These are phyloP conservation scores for Ophioninae sp. DNA, from an alignment of 2,888 invertebrate species.

Conservation along the genomic window DNA sequence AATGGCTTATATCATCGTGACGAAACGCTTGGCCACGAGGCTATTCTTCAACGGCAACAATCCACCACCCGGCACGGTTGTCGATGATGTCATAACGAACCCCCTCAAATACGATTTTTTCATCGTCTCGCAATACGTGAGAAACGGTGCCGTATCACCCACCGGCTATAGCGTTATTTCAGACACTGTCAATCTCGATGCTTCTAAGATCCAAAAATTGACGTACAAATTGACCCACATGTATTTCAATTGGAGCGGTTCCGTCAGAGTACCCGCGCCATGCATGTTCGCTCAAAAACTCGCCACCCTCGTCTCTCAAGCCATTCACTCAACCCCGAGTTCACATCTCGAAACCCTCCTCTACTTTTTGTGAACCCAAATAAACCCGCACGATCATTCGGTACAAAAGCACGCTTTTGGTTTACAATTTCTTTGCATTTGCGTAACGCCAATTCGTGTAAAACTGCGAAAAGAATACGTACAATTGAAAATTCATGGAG, in stretches of 20 bases:
- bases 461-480: neutral
- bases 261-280: slow-evolving; percentile 91
- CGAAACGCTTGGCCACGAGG: slow-evolving; percentile 94
- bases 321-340: slow-evolving; percentile 87
- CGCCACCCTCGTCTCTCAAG: slow-evolving; percentile 93
- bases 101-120: slow-evolving; percentile 93
- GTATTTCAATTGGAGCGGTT: slow-evolving; percentile 95
- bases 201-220: slow-evolving; percentile 92
- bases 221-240: slow-evolving; percentile 94
- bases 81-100: slow-evolving; percentile 92
- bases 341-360: slow-evolving; percentile 84
- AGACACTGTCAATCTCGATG: slow-evolving; percentile 86
- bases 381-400: neutral
- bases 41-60: slow-evolving; percentile 85
- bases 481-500: neutral
- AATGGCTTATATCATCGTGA: slow-evolving; percentile 92
- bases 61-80: slow-evolving; percentile 93
- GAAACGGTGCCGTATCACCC: slow-evolving; percentile 95
- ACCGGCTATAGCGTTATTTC: slow-evolving; percentile 94
- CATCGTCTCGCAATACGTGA: slow-evolving; percentile 92
- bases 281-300: slow-evolving; percentile 98
- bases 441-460: neutral
- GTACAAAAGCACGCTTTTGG: neutral
- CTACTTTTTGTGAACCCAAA: slow-evolving; percentile 85
- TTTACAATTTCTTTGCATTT: neutral